These are phyloP conservation scores for Nannoperca obscura DNA, from an alignment of 2,797 vertebrate species.

Conservation along the genomic window DNA sequence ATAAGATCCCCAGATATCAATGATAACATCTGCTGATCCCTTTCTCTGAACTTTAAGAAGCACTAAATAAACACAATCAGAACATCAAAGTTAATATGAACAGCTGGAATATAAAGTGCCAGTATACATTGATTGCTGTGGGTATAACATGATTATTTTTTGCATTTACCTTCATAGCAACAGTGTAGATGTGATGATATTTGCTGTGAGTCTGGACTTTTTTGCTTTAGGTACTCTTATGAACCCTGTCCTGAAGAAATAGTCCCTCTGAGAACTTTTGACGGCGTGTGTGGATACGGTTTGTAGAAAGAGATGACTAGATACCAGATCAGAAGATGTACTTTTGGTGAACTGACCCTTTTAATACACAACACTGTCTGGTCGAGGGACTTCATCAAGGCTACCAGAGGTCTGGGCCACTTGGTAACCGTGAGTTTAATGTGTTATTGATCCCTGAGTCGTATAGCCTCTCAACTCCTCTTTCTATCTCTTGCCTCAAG, in stretches of 20 bases:
- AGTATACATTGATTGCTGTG: too few species aligned
- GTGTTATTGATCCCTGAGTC: slow-evolving; percentile 73
- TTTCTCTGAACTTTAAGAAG: too few species aligned
- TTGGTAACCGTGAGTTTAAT: slow-evolving; percentile 71
- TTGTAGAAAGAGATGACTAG: neutral
- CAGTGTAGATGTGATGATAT: too few species aligned
- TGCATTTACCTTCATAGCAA: too few species aligned
- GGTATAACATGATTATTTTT: too few species aligned
- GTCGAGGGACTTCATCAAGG: slow-evolving; percentile 8
- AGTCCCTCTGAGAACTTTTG: neutral
- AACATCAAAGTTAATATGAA: too few species aligned
- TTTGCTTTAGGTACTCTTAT: too few species aligned
- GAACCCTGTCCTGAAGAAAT: neutral
- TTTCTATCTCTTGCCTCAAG: slow-evolving; percentile 77
- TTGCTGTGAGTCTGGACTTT: too few species aligned
- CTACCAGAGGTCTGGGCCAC: slow-evolving; percentile 75
- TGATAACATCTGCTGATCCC: too few species aligned
- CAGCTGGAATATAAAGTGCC: too few species aligned
- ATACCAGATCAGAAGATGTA: neutral
- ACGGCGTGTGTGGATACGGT: neutral
- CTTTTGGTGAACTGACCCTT: neutral
- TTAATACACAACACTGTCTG: slow-evolving; percentile 2
- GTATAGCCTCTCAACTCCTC: slow-evolving; percentile 66
- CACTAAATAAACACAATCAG: too few species aligned
- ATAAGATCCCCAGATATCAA: too few species aligned